Base-by-base conservation (phyloP, 2,888 invertebrate genomes). In the Eristalis pertinax region DNA sequence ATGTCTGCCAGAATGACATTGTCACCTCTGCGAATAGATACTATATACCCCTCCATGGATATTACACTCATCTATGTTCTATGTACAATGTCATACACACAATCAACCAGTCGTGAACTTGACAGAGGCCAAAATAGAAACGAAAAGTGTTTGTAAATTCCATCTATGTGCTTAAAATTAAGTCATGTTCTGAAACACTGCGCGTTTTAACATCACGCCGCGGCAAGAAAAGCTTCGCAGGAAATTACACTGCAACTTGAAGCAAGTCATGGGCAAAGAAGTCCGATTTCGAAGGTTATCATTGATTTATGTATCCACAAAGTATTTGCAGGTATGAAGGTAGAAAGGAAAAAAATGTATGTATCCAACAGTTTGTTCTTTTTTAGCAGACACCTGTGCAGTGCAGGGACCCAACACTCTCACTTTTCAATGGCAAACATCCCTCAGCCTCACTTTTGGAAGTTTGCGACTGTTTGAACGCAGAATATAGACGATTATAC, bases 271-370 rank as follows among this genome's bases (percentile, higher is more conserved):
- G 8, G 50, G 19, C 8, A 19, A 43, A 50, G 50, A 50, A 19
- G 8, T 8, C 50, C 8, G 43, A 43, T n/a, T n/a, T 50, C 19
- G 50, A 50, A 50, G 41, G 72, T 35, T 79, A 60, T 73, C 72
- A 67, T 35, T 62, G 29, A 58, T 22, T 68, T 50, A 50, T 32
- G 43, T 29, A 68, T 50, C 50, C 50, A 50, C 50, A 50, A 19
- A 50, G 19, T 8, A 19, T 19, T n/a, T n/a, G n/a, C n/a, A 19
- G 50, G 50, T 0, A 50, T 19, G 19, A 8, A 38, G 13, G 2
- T 38, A 13, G 4, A 19, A 50, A 50, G 19, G 19, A 19, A 50
- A 50, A n/a, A 19, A 19, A 1, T 50, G 19, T 50, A 19, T 50
- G 50, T 50, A 50, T 19, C 50, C 50, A 50, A 50, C 19, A 50